Base-by-base conservation (phyloP, 1,140 invertebrate genomes). In the Cataglyphis hispanica region DNA sequence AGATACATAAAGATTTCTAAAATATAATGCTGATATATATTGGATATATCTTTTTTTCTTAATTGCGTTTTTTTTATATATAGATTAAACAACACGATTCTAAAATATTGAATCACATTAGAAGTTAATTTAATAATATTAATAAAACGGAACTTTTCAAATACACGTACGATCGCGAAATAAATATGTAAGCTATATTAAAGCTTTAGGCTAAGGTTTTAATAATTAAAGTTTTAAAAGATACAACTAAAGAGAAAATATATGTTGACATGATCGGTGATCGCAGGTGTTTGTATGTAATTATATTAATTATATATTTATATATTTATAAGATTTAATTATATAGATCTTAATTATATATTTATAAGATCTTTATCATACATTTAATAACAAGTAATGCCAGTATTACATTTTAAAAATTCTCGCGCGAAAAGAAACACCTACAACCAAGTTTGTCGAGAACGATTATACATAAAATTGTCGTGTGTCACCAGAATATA, bases 391-490 rank as follows among this genome's bases (percentile, higher is more conserved):
- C 10, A 19, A 0, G 58, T 22, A 34, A 53, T 34, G 25, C 10
- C 0, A 56, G 1, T 31, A 22, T 74, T 56, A 25, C n/a, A 6
- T 22, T 13, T 8, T 60, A 43, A 13, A 83, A 60, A n/a, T 25
- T 74, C 0, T 83, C n/a, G n/a, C 27, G 1, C 37, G 2, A 7
- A 56, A 40, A 10, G 3, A 16, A 31, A 83, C 40, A 13, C 27
- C 40, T 61, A 72, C 67, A 31, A 22, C 4, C 50, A 1, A 78
- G 8, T 66, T 77, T 64, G 10, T 64, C 11, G 13, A 25, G 58
- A 31, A 34, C 76, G 56, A 69, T 78, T 78, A 78, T 19, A 50
- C 2, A 50, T 69, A 78, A 80, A 86, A 75, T 67, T 69, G 27
- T 43, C 13, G 46, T 69, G 37, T 53, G 46, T 64, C 6, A 25